Conservation (phyloP, 2,797 vertebrate genomes). For the Cephalopachus bancanus region DNA sequence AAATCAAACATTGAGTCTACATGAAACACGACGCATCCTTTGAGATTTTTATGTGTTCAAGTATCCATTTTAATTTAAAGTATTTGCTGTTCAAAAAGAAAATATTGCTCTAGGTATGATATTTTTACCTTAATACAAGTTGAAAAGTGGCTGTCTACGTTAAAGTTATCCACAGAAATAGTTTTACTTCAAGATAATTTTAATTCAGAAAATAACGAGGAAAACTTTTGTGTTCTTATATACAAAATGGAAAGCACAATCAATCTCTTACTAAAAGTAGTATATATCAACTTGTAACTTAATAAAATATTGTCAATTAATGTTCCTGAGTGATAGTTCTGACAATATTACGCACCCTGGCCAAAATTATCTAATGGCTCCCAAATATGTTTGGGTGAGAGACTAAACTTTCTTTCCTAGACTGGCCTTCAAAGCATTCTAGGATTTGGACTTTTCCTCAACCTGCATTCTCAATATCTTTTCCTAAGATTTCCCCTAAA, state of each 20-base stretch:
- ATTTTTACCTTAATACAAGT: background rate
- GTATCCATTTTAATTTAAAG: conserved; percentile 25
- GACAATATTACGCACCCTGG: background rate
- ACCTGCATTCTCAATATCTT: background rate
- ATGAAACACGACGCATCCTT: background rate
- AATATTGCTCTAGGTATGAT: background rate
- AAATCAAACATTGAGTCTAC: background rate
- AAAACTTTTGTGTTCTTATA: background rate
- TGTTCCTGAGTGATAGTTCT: background rate
- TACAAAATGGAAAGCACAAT: background rate
- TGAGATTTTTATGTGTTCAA: background rate
- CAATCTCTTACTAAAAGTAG: background rate
- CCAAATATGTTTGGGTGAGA: background rate
- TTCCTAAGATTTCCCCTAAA: background rate
- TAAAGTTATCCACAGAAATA: background rate
- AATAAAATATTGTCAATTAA: background rate
- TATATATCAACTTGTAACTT: background rate
- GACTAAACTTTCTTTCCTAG: background rate
- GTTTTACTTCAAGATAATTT: background rate
- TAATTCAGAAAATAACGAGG: background rate
- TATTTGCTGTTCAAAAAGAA: background rate
- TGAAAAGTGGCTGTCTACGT: background rate
- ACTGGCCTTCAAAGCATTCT: background rate
- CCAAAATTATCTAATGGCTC: background rate
- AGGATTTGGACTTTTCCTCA: background rate